Evolutionary conservation across 2,113 vertebrate species (phyloP), one percentile per base, ranked within the genome.

Genomic region (Peromyscus leucopus): DNA sequence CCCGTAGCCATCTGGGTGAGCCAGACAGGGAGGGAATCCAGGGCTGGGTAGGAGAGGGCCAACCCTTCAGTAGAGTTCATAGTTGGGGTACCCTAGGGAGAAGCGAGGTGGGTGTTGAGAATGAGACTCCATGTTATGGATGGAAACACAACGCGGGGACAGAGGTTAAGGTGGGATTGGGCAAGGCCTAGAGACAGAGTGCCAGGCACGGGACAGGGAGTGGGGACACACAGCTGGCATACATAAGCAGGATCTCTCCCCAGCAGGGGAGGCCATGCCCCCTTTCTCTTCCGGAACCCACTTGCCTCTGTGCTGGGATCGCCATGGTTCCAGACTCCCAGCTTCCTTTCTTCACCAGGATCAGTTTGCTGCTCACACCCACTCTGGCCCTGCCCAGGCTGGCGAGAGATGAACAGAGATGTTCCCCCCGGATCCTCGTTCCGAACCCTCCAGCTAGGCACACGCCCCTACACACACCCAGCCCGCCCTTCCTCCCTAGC

Each of bases 221-320:
- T 26, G 42, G 31, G 46, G 67, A 48, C 46, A 42, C n/a, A 0
- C 2, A 19, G 21, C 13, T 9, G 4, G 28, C 26, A n/a, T 15
- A 4, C 22, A 8, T n/a, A 11, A 0, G 7, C 46, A 15, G 11
- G 63, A 74, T 26, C 10, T 61, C 2, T 1, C 28, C 69, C 22
- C 0, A 2, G 24, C 3, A 67, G 3, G 22, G 89, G 57, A 16
- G 31, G 69, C 33, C 72, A 33, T 21, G 21, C 21, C 2, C 4
- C 51, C 5, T 19, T 13, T 59, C 90, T 48, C 9, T 51, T 39
- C 74, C 5, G 5, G 0, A 4, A 7, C 28, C 57, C 59, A 12
- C 57, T 59, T 7, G 28, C 16, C 42, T 36, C 26, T 55, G 28
- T 7, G 8, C 80, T 79, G 42, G 57, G 46, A 16, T 55, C 12